Percentiles rank a stretch among this genome's conserved stretches.
phyloP scores from a whole-genome alignment of 1,140 invertebrate genomes.

The Paralvinella palmiformis region DNA sequence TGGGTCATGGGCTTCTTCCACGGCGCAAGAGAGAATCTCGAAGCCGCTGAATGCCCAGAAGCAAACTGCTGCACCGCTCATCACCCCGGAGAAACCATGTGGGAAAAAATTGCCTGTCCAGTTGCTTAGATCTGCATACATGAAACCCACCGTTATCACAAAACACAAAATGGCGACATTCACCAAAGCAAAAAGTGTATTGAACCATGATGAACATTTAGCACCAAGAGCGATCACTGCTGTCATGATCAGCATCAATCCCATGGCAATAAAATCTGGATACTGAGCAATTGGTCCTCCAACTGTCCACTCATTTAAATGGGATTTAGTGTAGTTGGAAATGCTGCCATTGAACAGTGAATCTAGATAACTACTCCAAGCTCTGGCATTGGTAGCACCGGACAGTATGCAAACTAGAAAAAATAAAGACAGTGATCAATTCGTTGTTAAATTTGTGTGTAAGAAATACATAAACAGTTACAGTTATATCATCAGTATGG shows the following conservation, averaged over 20 bases:
- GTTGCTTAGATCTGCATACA: conserved; percentile 26
- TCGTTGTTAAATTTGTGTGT: background rate
- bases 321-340: conserved; percentile 37
- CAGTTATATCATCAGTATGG: too few relatives aligned
- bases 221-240: conserved; percentile 55
- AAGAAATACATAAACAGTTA: too few relatives aligned
- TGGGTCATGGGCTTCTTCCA: conserved; percentile 68
- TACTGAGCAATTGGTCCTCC: conserved; percentile 10
- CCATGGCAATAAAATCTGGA: conserved; percentile 25
- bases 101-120: conserved; percentile 36
- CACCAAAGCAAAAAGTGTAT: conserved; percentile 25
- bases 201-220: conserved; percentile 27
- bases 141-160: conserved; percentile 58
- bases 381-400: conserved; percentile 51
- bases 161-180: conserved; percentile 29
- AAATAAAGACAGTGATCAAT: background rate
- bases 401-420: conserved; percentile 45
- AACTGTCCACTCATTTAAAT: conserved; percentile 53
- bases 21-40: conserved; percentile 75
- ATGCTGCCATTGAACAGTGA: conserved; percentile 32
- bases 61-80: conserved; percentile 51
- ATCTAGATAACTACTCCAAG: conserved; percentile 41
- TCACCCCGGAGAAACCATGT: conserved; percentile 30
- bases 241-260: conserved; percentile 21
- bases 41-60: conserved; percentile 45